Base-by-base conservation (phyloP, 2,113 vertebrate genomes). In the Pygoscelis antarcticus region DNA sequence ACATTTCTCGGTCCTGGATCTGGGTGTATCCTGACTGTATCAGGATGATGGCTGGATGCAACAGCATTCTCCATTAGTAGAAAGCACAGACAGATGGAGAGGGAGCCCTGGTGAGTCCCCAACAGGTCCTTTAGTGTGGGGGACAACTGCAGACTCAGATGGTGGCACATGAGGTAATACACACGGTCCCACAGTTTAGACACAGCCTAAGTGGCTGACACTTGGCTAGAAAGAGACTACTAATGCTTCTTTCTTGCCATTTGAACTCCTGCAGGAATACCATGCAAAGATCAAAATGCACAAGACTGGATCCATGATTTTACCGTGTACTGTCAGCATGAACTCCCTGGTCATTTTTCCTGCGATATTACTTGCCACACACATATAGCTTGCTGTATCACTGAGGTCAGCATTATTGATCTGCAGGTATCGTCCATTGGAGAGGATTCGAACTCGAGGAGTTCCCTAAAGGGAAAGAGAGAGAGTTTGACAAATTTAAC, bases 361-460 rank as follows among this genome's bases (percentile, higher is more conserved):
- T 36, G 99, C 99, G 16, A 99, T 78, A 74, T 99, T 99, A 82
- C 99, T 99, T 51, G 99, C 99, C 66, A 99, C 98, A 66, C 99
- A 99, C 6, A 98, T 99, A 65, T 99, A 99, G 89, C 93, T 98
- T 65, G 99, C 99, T 6, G 95, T 83, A 82, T 99, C 99, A 0
- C 95, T 91, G 29, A 99, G 98, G 58, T 98, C 99, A 26, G 99
- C 99, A 4, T 99, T 99, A 94, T 99, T 99, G 97, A 99, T 99
- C 97, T 99, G 99, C 90, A 99, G 95, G 93, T 99, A 99, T 80
- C 99, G 98, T 20, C 99, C 99, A 8, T 61, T 93, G 55, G 99
- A 99, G 6, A 99, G 98, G 94, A 99, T 97, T 16, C 99, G 99
- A 34, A 99, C 95, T 44, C 99, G 98, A 57, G 99, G 98, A 32